A percentile compares a stretch with the other conserved stretches of the same genome.
Evolutionary conservation across 1,140 invertebrate genomes (phyloP).

Genomic region (Mylabris phalerata): DNA sequence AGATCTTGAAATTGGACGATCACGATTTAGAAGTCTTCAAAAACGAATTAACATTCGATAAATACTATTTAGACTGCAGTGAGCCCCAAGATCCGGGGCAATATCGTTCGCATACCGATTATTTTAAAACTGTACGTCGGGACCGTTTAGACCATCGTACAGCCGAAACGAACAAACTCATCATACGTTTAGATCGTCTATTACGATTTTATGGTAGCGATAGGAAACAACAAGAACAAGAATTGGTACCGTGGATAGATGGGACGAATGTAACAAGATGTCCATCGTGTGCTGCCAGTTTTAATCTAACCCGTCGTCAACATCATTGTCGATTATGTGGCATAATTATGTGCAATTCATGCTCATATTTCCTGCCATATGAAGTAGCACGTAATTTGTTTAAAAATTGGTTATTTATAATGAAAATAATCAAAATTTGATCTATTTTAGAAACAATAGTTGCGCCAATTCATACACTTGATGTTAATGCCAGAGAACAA

Average conservation of each 20-base stretch:
- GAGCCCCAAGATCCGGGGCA: conserved; percentile 62
- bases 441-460: conserved; percentile 32
- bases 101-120: conserved; percentile 61
- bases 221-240: conserved; percentile 72
- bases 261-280: conserved; percentile 85
- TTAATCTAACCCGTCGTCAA: conserved; percentile 79
- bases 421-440: neutral
- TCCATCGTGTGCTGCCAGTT: conserved; percentile 82
- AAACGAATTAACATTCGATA: conserved; percentile 38
- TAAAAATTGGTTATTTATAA: neutral
- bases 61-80: conserved; percentile 36
- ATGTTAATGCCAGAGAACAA: conserved; percentile 22
- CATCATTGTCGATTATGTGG: conserved; percentile 97
- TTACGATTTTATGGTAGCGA: conserved; percentile 70
- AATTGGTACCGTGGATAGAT: conserved; percentile 87
- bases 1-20: conserved; percentile 74
- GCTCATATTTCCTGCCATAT: conserved; percentile 82
- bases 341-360: conserved; percentile 89
- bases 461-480: conserved; percentile 27
- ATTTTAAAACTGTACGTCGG: conserved; percentile 65
- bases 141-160: conserved; percentile 75
- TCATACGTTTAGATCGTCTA: conserved; percentile 90
- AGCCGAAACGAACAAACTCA: conserved; percentile 90
- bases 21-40: conserved; percentile 51
- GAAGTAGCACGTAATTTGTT: conserved; percentile 62